A percentile compares a stretch with the other conserved stretches of the same genome.
Conservation (phyloP, 2,888 invertebrate genomes). For the Schizaphis graminum region DNA sequence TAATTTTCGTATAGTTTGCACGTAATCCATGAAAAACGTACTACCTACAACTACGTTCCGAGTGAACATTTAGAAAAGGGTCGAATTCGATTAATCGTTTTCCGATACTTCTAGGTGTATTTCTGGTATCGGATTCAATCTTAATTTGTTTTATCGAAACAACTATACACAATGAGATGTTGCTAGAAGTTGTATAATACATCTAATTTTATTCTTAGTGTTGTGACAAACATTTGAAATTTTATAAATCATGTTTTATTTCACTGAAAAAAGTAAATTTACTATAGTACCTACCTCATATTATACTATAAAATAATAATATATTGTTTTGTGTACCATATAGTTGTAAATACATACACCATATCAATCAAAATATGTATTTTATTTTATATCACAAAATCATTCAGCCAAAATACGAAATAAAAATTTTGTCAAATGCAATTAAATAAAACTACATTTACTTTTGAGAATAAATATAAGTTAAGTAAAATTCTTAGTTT, state of each 20-base stretch:
- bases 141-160: slow-evolving; percentile 10
- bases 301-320: not conserved
- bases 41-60: not conserved
- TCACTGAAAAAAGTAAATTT: not conserved
- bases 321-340: not conserved
- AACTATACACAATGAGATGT: not conserved
- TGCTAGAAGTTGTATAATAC: not conserved
- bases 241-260: not conserved
- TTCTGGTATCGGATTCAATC: not conserved
- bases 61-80: slow-evolving; percentile 31
- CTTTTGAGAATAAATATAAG: not conserved
- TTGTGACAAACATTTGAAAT: not conserved
- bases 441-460: not conserved
- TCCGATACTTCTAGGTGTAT: not conserved
- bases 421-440: not conserved
- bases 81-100: slow-evolving; percentile 54
- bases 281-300: not conserved
- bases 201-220: not conserved
- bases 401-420: not conserved
- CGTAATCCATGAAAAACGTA: slow-evolving; percentile 17
- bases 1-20: slow-evolving; percentile 35
- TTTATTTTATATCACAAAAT: not conserved
- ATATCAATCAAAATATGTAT: not conserved
- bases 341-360: not conserved
- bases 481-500: not conserved